Evolutionary conservation across 2,113 vertebrate species (phyloP), one percentile per base, ranked within the genome.

Genomic region (Hypocryptadius cinnamomeus): DNA sequence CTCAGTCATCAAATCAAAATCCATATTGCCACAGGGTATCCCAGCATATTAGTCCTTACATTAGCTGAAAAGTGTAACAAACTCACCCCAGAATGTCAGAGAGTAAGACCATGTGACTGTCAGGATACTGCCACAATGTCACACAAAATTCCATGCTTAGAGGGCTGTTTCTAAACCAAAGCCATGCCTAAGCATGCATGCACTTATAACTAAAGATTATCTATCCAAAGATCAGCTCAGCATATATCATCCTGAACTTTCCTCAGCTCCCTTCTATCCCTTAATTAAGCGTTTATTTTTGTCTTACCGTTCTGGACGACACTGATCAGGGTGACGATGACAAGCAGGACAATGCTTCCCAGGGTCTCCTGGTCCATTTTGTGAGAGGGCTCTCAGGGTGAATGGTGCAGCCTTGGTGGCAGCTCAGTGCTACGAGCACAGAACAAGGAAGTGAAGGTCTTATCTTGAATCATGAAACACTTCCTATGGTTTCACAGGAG

Each of bases 261-360:
- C 42, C 33, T 27, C 66, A 64, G 33, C 19, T 64, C 19, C 61
- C 28, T 63, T 59, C 44, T n/a, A 56, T 11, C n/a, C 77, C 53
- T 11, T 16, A 59, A 70, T 18, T 6, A 57, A 82, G 70, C 15
- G 17, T 4, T 56, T 18, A 17, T n/a, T 74, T 87, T 72, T 57
- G 40, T n/a, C 98, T 98, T 97, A 99, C 99, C 98, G 0, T 99
- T 99, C 96, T 99, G 99, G 71, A 99, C 70, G 8, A 98, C 98
- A 4, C 99, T 99, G 96, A 99, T 87, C 68, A 99, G 97, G 23
- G 99, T 99, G 93, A 99, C 97, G 0, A 98, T 97, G 89, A 97
- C 98, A 30, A 99, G 89, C 27, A 99, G 97, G 87, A 98, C 98
- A 39, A 99, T 74, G 25, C 98, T 97, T 44, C 98, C 98, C 95